These are phyloP conservation scores for Microtus richardsoni DNA, from an alignment of 2,113 vertebrate genomes.

Conservation along the genomic window DNA sequence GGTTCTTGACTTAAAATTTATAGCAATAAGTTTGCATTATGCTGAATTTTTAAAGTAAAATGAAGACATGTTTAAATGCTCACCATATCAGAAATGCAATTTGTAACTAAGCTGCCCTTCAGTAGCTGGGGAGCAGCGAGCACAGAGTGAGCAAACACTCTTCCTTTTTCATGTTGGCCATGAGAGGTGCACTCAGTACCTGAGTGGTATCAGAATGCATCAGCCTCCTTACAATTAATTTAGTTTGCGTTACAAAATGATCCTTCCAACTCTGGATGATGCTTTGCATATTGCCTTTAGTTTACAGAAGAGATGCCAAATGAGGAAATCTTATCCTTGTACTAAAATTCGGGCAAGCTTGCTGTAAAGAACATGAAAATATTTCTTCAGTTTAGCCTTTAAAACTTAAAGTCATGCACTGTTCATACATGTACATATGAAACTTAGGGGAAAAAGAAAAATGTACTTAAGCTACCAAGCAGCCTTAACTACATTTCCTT, in stretches of 20 bases:
- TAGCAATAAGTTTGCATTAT: slow-evolving; percentile 70
- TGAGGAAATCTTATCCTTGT: slow-evolving; percentile 67
- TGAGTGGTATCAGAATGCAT: background rate
- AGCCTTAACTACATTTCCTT: background rate
- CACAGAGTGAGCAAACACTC: slow-evolving; percentile 51
- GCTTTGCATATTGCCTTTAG: slow-evolving; percentile 60
- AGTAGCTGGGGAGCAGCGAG: slow-evolving; percentile 4
- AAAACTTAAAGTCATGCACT: background rate
- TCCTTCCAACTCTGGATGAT: slow-evolving; percentile 57
- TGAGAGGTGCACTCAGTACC: background rate
- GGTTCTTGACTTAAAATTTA: slow-evolving; percentile 66
- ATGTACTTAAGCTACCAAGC: slow-evolving; percentile 48
- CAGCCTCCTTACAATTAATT: slow-evolving; percentile 60
- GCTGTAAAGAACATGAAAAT: slow-evolving; percentile 50
- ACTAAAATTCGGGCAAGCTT: slow-evolving; percentile 52
- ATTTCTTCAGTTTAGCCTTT: background rate
- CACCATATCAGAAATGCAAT: slow-evolving; percentile 67
- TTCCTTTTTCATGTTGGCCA: background rate
- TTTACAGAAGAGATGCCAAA: slow-evolving; percentile 66
- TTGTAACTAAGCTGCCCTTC: slow-evolving; percentile 50
- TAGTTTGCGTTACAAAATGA: slow-evolving; percentile 64
- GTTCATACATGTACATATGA: background rate
- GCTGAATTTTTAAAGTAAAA: slow-evolving; percentile 73
- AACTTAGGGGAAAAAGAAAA: background rate
- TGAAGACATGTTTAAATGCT: slow-evolving; percentile 59